phyloP scores from a whole-genome alignment of 2,113 vertebrate genomes.

The Carettochelys insculpta region DNA sequence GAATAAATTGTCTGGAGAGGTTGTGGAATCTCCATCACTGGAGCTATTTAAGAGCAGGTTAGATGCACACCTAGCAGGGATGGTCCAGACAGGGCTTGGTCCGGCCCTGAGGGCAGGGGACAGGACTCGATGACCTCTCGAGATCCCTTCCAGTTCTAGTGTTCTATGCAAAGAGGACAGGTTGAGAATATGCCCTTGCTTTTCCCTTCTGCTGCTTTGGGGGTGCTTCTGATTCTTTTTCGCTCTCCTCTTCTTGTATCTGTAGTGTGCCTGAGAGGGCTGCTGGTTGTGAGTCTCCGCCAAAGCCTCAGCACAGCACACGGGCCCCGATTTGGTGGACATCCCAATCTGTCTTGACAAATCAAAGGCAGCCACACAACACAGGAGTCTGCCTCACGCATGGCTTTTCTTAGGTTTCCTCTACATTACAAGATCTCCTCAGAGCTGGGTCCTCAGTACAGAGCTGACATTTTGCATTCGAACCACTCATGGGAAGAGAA shows the following conservation, averaged over 20 bases:
- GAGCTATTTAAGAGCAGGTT: no score
- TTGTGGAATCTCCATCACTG: no score
- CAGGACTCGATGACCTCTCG: no score
- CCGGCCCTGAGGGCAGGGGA: no score
- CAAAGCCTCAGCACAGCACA: background rate
- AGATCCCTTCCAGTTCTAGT: no score
- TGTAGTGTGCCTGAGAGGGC: background rate
- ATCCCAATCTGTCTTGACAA: background rate
- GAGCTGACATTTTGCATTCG: background rate
- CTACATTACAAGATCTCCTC: background rate
- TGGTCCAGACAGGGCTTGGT: no score
- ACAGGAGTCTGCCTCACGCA: background rate
- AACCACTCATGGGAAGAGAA: background rate
- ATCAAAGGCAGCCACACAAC: background rate
- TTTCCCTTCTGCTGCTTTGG: background rate
- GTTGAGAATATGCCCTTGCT: background rate
- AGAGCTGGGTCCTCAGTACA: background rate
- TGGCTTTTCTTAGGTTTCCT: background rate
- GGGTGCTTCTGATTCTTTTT: background rate
- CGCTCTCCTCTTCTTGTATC: background rate
- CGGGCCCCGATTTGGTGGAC: background rate
- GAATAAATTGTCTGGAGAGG: no score
- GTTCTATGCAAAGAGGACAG: background rate
- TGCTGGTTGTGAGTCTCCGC: background rate
- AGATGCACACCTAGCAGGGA: no score